Evolutionary conservation across 2,888 invertebrate species (phyloP).

Genomic region (Drosophila leonis): DNA sequence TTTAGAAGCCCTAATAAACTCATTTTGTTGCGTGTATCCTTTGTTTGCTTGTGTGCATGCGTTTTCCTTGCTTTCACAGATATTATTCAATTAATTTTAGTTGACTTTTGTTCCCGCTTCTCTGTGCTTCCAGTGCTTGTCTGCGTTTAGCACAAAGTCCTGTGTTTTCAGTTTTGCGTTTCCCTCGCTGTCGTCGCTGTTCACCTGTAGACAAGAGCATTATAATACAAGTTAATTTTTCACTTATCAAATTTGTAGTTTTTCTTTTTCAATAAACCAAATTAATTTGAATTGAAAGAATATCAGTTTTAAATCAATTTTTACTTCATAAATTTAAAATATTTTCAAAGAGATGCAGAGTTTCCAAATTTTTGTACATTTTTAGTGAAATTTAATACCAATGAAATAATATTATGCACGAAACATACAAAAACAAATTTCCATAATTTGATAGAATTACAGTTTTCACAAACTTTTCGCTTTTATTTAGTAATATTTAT

Average conservation of each 20-base stretch:
- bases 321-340: background rate
- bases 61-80: slow-evolving; percentile 13
- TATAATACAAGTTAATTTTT: slow-evolving; percentile 31
- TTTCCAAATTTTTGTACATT: too few relatives aligned
- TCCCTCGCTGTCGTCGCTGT: slow-evolving; percentile 37
- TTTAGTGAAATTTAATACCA: too few relatives aligned
- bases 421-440: too few relatives aligned
- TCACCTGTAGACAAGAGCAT: slow-evolving; percentile 37
- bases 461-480: too few relatives aligned
- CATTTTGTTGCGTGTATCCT: slow-evolving; percentile 73
- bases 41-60: background rate
- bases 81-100: slow-evolving; percentile 37
- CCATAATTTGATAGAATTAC: too few relatives aligned
- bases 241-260: background rate
- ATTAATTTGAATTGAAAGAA: background rate
- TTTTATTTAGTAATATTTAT: too few relatives aligned
- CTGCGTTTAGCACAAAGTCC: slow-evolving; percentile 9
- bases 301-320: background rate
- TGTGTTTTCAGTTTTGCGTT: slow-evolving; percentile 13
- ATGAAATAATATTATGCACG: too few relatives aligned
- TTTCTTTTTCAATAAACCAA: background rate
- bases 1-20: slow-evolving; percentile 61
- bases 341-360: background rate
- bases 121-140: slow-evolving; percentile 9
- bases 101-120: slow-evolving; percentile 43